Base-by-base conservation (phyloP, 2,797 vertebrate species). In the Rhabdomys pumilio region DNA sequence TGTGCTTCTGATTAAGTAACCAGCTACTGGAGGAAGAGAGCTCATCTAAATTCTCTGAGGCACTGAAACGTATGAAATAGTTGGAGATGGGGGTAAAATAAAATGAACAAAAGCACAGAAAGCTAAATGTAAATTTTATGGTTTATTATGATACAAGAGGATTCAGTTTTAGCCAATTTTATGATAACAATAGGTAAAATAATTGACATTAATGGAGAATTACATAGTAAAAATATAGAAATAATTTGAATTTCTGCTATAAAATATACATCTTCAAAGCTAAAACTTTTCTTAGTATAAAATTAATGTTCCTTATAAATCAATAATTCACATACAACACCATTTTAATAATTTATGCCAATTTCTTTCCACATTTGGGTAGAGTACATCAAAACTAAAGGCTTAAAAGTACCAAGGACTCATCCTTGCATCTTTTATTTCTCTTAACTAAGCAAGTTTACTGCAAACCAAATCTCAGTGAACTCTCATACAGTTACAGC, bases 1-100 rank as follows among this genome's bases (percentile, higher is more conserved):
- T 98, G 75, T 98, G 98, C 94, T 98, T 98, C 97, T 98, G 98
- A 85, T 98, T 98, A 96, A 98, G 95, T 89, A 98, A 96, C 97
- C 98, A 98, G 91, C 96, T 98, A 96, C 96, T 96, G 0, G 97
- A 98, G 96, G 98, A 97, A n/a, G 98, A 97, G 87, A 98, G 98
- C 57, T 98, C 97, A 84, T 98, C 98, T 90, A 98, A 97, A 87
- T 97, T 98, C 97, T 98, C 98, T 97, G 98, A 98, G 96, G 98
- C 96, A 98, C 99, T 99, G 98, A 97, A 98, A 97, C 97, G 94
- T 80, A 96, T 73, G 72, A 97, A 97, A 97, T 59, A 57, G 93
- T 63, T 91, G 72, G 76, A 65, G 61, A 65, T 26, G 65, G 69
- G 67, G 26, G 67, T 85, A 92, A 97, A 92, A 96, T 67, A 91